Percentiles rank a stretch among this genome's conserved stretches.
Evolutionary conservation across 2,797 vertebrate genomes (phyloP).

Genomic region (Echeneis naucrates): DNA sequence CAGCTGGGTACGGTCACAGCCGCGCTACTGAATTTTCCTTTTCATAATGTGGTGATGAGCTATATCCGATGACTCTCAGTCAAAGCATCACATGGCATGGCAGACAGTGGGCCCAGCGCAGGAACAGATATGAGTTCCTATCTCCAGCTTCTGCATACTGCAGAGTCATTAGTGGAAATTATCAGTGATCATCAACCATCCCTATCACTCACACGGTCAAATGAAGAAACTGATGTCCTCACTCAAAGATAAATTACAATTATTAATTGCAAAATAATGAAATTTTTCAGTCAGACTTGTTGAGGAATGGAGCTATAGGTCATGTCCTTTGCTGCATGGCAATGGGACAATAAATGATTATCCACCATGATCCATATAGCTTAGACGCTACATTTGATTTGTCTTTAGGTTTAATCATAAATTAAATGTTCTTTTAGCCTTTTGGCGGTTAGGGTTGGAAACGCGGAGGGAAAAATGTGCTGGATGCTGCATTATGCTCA

Average conservation of each 20-base stretch:
- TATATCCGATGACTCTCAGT: constrained; percentile 40
- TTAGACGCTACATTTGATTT: constrained; percentile 1
- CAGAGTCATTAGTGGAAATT: constrained; percentile 8
- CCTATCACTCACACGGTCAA: not conserved
- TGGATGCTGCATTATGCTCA: not conserved
- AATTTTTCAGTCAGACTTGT: not conserved
- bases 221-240: not conserved
- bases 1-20: constrained; percentile 24
- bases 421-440: not conserved
- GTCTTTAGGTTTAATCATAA: too few relatives aligned
- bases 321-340: not conserved
- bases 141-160: constrained; percentile 13
- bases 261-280: not conserved
- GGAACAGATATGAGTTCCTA: constrained; percentile 38
- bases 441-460: too few relatives aligned
- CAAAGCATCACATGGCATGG: constrained; percentile 29
- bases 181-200: not conserved
- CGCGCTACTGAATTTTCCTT: constrained; percentile 44
- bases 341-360: constrained; percentile 1
- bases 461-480: not conserved
- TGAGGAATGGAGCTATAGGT: not conserved
- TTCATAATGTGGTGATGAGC: constrained; percentile 54
- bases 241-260: not conserved
- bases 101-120: constrained; percentile 11
- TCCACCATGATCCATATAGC: not conserved